Base-by-base conservation (phyloP, 64 coral and sea anemone genomes). In the Pocillopora verrucosa region DNA sequence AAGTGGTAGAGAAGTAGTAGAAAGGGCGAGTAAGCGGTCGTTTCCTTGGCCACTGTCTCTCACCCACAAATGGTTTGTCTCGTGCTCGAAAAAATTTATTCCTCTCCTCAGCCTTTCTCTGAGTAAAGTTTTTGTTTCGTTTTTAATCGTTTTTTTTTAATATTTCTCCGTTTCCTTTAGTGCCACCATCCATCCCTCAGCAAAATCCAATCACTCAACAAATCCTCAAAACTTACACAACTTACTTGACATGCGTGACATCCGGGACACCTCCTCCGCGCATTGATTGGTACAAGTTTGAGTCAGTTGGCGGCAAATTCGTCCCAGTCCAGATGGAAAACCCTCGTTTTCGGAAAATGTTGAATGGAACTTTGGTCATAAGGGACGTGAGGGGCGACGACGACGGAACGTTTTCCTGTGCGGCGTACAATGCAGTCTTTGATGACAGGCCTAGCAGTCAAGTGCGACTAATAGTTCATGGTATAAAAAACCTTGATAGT, bases 361-460 rank as follows among this genome's bases (percentile, higher is more conserved):
- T 96, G 26, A 90, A 93, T 45, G 95, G 95, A 36, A 96, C 95
- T 15, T 88, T 96, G 85, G 89, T 96, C 9, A 96, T 96, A 63
- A 73, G 82, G 34, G 93, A 96, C 25, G 76, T 90, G 2, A 96
- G 88, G 57, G 90, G 91, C 9, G 34, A 77, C 1, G 95, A 96
- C 56, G 77, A 90, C 17, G 95, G 95, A 20, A 68, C 67, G 12
- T 96, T 93, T 16, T 58, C 79, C 16, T 96, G 95, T 60, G 76
- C 80, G 13, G 95, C 91, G 0, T 82, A 59, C 41, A 96, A 93
- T 65, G 91, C 91, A 1, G 88, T 96, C 11, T 74, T 80, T 30
- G 92, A 89, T 4, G 76, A 34, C 5, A 25, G 38, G 5, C 88
- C 88, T 4, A 91, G 84, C 34, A 89, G 19, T 69, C 76, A 82